Base-by-base conservation (phyloP, 1,140 invertebrate genomes). In the Anastrepha ludens region DNA sequence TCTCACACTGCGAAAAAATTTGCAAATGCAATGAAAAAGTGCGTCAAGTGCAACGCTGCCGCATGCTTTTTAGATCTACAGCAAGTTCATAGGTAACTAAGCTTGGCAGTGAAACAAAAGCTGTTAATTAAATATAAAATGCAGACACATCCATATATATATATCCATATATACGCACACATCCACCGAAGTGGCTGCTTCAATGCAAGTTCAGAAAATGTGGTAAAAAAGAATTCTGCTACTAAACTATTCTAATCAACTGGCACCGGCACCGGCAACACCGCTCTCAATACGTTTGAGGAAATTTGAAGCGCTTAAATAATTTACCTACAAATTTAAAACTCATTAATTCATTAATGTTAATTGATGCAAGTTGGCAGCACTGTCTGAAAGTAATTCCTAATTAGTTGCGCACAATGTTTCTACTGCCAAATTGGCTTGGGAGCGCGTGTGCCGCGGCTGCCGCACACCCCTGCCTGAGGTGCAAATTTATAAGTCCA, bases 291-390 rank as follows among this genome's bases (percentile, higher is more conserved):
- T 17, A 41, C 39, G 11, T 13, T 39, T 1, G 29, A 67, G 20
- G 17, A 47, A 74, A 74, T 74, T 44, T 41, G 20, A 13, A 55
- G 44, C 74, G 74, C 41, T 81, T 29, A 81, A 55, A 81, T 81
- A 81, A 81, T 55, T 81, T 81, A 50, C 50, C 74, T 50, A 81
- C 74, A 81, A 81, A 81, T 81, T 81, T 81, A 81, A 81, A 81
- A 81, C 47, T 13, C 74, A 81, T 81, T 78, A 78, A 78, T 78
- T 81, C 74, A 81, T 81, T 81, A 81, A 81, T 81, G 44, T 55
- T 81, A 81, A 81, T 81, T 81, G 55, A 81, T 81, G 74, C 17
- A 81, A 81, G 55, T 17, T 55, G 74, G 20, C 74, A 58, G 74
- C 74, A 81, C 47, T 81, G 15, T 55, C 55, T 55, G 47, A 50